phyloP scores from a whole-genome alignment of 2,888 invertebrate species.

The Ferrisia virgata region DNA sequence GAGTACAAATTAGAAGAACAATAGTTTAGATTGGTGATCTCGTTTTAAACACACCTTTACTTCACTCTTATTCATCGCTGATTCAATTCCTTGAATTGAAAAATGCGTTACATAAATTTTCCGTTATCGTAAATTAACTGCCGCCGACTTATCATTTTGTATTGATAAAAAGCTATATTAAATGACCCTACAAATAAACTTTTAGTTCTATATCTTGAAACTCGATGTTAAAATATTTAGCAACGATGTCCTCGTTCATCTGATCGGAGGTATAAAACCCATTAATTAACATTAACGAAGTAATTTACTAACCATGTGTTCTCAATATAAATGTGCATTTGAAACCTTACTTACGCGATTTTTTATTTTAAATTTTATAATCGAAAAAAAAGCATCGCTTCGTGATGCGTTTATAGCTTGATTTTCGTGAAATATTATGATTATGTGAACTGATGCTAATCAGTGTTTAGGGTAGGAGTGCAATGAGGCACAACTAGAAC shows the following conservation, averaged over 20 bases:
- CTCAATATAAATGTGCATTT: neutral
- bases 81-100: conserved; percentile 15
- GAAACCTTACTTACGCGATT: neutral
- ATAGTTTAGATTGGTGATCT: too few relatives aligned
- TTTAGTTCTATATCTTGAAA: conserved; percentile 9
- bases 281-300: conserved; percentile 28
- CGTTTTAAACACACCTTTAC: neutral
- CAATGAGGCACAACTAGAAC: too few relatives aligned
- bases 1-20: neutral
- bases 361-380: neutral
- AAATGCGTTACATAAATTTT: conserved; percentile 23
- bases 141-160: conserved; percentile 1
- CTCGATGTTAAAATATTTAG: conserved; percentile 16
- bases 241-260: conserved; percentile 27
- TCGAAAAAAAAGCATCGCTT: too few relatives aligned
- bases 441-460: too few relatives aligned
- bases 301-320: conserved; percentile 5
- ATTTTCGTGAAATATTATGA: too few relatives aligned
- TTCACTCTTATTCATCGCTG: neutral
- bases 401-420: too few relatives aligned
- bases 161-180: conserved; percentile 12
- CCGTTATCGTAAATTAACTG: neutral
- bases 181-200: conserved; percentile 29
- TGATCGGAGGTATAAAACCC: conserved; percentile 17
- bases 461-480: too few relatives aligned